Conservation (phyloP, 1,140 invertebrate species). For the Ceratoteleas bidentatus region DNA sequence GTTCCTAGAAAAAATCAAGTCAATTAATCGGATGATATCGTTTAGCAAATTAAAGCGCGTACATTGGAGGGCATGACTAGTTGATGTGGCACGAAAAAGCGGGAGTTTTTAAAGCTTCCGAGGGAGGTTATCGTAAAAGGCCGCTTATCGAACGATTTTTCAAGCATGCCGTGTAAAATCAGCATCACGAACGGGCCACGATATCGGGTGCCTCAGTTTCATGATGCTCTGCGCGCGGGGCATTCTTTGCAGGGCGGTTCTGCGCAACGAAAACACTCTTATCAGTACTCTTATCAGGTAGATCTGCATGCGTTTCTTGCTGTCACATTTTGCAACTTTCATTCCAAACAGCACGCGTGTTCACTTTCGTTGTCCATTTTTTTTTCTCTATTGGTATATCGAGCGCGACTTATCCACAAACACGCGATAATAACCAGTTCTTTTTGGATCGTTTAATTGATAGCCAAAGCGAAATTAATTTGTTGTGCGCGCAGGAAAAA, state of each 20-base stretch:
- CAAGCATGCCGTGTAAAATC: slow-evolving; percentile 27
- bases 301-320: slow-evolving; percentile 39
- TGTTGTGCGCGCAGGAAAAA: too few relatives aligned
- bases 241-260: slow-evolving; percentile 53
- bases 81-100: slow-evolving; percentile 27
- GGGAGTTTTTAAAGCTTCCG: slow-evolving; percentile 10
- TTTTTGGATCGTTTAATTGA: too few relatives aligned
- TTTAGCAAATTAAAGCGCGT: slow-evolving; percentile 8
- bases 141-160: slow-evolving; percentile 48
- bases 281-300: slow-evolving; percentile 66
- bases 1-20: too few relatives aligned
- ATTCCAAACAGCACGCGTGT: too few relatives aligned
- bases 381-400: too few relatives aligned
- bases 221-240: slow-evolving; percentile 64
- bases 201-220: slow-evolving; percentile 56
- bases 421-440: too few relatives aligned
- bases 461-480: too few relatives aligned
- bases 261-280: slow-evolving; percentile 61
- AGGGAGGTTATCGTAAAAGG: slow-evolving; percentile 50
- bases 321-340: too few relatives aligned
- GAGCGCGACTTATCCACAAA: too few relatives aligned
- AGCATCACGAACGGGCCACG: slow-evolving; percentile 31
- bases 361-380: too few relatives aligned
- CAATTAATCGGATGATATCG: slow-evolving; percentile 23
- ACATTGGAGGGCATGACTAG: slow-evolving; percentile 11